Evolutionary conservation across 2,888 invertebrate species (phyloP), one percentile per base, ranked within the genome.

Genomic region (Noctua janthe): DNA sequence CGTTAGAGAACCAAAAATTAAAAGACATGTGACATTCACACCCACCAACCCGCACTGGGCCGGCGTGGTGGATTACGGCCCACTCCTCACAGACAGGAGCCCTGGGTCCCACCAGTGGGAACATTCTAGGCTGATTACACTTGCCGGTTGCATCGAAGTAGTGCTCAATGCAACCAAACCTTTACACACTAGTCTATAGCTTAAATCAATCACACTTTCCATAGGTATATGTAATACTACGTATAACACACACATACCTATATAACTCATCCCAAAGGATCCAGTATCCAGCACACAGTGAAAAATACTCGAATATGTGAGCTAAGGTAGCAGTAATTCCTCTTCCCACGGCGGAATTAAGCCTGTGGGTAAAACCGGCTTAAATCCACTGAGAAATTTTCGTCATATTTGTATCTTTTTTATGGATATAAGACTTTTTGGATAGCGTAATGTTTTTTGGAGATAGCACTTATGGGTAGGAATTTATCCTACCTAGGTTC

Each of bases 321-420:
- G 74, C 10, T 66, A 39, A 71, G 59, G 59, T 23, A 73, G 35
- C 29, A 75, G 66, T 86, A 85, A 80, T 76, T 76, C 71, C 83
- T 56, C 39, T 62, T 64, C 29, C 47, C 62, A 13, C 74, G 59
- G 23, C 49, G n/a, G 83, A 83, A 73, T 86, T 83, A 83, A 86
- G 71, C 62, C 64, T n/a, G 79, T 39, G 54, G 43, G 71, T 71
- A 59, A 59, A 80, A 85, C 79, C 39, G 80, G 85, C 80, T 85
- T 87, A 85, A 80, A 76, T 80, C 43, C 71, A 29, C 70, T 43
- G 74, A 73, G 70, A 79, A 80, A 83, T 70, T 23, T 73, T 74
- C 43, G 66, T 23, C 39, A 69, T 69, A 69, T 69, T 69, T 69
- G 54, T 49, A 74, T 80, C 71, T 75, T 54, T 82, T 84, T 80